Evolutionary conservation across 2,888 invertebrate species (phyloP).

Genomic region (Ophion slaviceki): DNA sequence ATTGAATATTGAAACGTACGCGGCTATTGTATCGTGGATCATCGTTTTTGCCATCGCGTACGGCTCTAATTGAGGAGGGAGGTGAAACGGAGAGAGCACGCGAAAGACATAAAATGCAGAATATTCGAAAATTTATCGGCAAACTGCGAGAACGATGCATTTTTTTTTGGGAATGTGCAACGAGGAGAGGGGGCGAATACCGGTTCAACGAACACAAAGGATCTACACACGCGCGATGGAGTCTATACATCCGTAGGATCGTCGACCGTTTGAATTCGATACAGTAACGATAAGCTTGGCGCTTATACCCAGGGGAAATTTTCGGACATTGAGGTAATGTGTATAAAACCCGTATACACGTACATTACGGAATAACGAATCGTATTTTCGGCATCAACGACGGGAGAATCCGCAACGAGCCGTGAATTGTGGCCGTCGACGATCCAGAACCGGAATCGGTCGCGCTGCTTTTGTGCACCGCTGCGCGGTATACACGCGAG

Average conservation of each 20-base stretch:
- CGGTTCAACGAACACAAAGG: conserved; percentile 9
- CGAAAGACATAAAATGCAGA: too few species aligned
- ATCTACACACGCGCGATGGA: conserved; percentile 28
- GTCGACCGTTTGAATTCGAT: conserved; percentile 33
- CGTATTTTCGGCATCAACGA: conserved; percentile 31
- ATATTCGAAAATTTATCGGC: too few species aligned
- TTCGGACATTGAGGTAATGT: conserved; percentile 50
- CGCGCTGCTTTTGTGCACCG: conserved; percentile 36
- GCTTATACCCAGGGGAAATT: conserved; percentile 70
- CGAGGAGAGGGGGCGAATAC: conserved; percentile 14
- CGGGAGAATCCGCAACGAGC: conserved; percentile 70
- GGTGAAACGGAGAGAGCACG: too few species aligned
- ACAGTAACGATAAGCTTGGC: conserved; percentile 56
- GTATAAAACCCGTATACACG: conserved; percentile 27
- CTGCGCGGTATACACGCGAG: conserved; percentile 8
- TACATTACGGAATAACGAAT: conserved; percentile 53
- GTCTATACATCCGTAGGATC: conserved; percentile 20
- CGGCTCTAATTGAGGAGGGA: too few species aligned
- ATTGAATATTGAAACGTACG: too few species aligned
- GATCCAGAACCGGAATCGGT: conserved; percentile 51
- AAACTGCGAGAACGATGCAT: not conserved
- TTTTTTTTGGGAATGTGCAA: conserved; percentile 10
- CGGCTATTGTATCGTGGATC: too few species aligned
- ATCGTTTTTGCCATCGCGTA: too few species aligned
- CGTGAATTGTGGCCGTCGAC: conserved; percentile 69